Evolutionary conservation across 2,888 invertebrate genomes (phyloP), one percentile per base, ranked within the genome.

Genomic region (Caenorhabditis sp.): DNA sequence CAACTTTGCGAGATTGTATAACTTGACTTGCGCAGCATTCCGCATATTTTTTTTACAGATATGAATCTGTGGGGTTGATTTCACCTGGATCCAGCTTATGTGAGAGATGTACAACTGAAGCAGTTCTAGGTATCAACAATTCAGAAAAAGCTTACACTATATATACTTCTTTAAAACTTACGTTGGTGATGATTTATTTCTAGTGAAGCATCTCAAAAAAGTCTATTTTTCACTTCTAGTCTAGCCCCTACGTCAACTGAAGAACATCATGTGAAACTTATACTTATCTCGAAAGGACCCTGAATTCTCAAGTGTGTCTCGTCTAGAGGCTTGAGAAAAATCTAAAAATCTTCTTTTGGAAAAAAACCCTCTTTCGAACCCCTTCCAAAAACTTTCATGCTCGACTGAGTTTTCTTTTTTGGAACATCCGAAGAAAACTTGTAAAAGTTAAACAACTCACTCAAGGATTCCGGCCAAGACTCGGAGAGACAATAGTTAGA

Each of bases 371-470:
- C 12, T 44, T 44, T 16, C 10, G 26, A 58, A 58, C n/a, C n/a
- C 14, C n/a, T 58, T 58, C 31, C 26, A 12, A 51, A 49, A 31
- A 35, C 31, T 54, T 54, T 68, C 41, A 68, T 68, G 68, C 68
- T 35, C 26, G 54, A 68, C 38, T 68, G 68, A 24, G 28, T 38
- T 66, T 47, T 66, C 24, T 19, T 19, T 26, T 24, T 51, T 16
- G 68, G 68, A 54, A 68, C 68, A 54, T 38, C 49, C 41, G 4
- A 14, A 10, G n/a, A 64, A 64, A 26, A 14, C 64, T 38, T 10
- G 38, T 7, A 38, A 38, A 38, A 38, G 10, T 38, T 10, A 8
- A 35, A 35, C 4, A 35, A 35, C 12, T 19, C 31, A 28, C 28
- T 66, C 51, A 22, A 69, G 35, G 26, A 14, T 51, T 51, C 26